Percentiles rank a stretch among this genome's conserved stretches.
phyloP scores from a whole-genome alignment of 2,113 vertebrate species.

The Sclerurus mexicanus region DNA sequence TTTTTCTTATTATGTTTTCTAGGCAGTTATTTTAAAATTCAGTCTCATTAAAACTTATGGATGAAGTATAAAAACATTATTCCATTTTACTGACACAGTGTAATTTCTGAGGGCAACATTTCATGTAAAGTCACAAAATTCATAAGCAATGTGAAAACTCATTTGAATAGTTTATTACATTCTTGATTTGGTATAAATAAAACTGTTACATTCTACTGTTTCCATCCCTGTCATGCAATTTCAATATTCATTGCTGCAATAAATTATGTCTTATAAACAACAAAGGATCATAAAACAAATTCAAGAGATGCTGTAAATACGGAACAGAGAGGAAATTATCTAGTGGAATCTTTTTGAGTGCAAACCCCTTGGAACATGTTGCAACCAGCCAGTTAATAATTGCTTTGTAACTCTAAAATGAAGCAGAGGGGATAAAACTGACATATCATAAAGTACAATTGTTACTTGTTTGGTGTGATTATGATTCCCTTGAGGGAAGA shows the following conservation, averaged over 20 bases:
- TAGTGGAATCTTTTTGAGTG: background rate
- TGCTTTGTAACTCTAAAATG: slow-evolving; percentile 46
- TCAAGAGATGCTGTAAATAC: slow-evolving; percentile 4
- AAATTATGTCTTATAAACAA: slow-evolving; percentile 44
- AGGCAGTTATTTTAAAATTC: background rate
- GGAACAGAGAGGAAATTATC: slow-evolving; percentile 6
- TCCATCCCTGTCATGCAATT: background rate
- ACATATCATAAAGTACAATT: slow-evolving; percentile 10
- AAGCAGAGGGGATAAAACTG: slow-evolving; percentile 42
- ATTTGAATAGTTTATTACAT: slow-evolving; percentile 16
- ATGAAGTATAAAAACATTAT: background rate
- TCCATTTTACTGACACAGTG: background rate
- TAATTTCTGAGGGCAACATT: background rate
- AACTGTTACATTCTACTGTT: background rate
- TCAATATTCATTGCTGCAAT: slow-evolving; percentile 1
- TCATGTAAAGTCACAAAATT: background rate
- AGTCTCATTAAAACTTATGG: background rate
- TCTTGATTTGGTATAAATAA: background rate
- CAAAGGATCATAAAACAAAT: slow-evolving; percentile 16
- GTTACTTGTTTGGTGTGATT: slow-evolving; percentile 9
- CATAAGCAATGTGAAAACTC: background rate
- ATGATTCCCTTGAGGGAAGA: background rate
- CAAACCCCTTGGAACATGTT: background rate
- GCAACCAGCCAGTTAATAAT: slow-evolving; percentile 43
- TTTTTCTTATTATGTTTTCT: background rate